These are phyloP conservation scores for Drosophila saltans DNA, from an alignment of 1,140 invertebrate genomes.

Conservation along the genomic window DNA sequence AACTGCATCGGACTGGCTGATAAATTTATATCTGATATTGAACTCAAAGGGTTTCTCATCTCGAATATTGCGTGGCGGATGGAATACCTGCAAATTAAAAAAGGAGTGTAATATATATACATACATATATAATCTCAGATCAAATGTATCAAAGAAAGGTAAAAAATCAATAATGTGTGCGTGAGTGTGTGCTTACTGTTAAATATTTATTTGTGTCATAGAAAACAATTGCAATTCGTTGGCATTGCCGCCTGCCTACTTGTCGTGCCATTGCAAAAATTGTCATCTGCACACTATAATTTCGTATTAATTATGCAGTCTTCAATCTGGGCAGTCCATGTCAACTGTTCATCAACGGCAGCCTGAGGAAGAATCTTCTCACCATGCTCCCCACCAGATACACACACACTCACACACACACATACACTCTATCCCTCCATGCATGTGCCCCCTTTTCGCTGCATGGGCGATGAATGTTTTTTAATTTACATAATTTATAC, in stretches of 20 bases:
- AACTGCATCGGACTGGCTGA: slow-evolving; percentile 89
- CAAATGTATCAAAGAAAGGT: too few species aligned
- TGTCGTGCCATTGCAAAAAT: slow-evolving; percentile 21
- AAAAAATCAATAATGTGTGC: neutral
- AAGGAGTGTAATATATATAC: slow-evolving; percentile 24
- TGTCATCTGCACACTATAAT: slow-evolving; percentile 52
- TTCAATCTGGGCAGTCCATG: slow-evolving; percentile 52
- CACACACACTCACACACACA: too few species aligned
- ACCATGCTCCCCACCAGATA: too few species aligned
- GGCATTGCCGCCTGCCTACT: slow-evolving; percentile 2
- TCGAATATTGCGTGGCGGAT: slow-evolving; percentile 85
- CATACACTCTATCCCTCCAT: too few species aligned
- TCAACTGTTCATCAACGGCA: slow-evolving; percentile 72
- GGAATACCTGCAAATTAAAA: slow-evolving; percentile 85
- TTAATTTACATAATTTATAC: slow-evolving; percentile 81
- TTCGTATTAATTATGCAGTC: slow-evolving; percentile 69
- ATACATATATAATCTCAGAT: neutral
- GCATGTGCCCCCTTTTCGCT: slow-evolving; percentile 1
- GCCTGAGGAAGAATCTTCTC: slow-evolving; percentile 18
- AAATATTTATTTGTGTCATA: slow-evolving; percentile 11
- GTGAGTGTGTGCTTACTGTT: neutral
- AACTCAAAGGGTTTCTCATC: slow-evolving; percentile 89
- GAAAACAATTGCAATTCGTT: slow-evolving; percentile 16
- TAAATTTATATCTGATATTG: slow-evolving; percentile 90
- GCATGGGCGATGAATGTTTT: slow-evolving; percentile 65